Percentiles rank a stretch among this genome's conserved stretches.
phyloP scores from a whole-genome alignment of 2,113 vertebrate species.

The Erythrolamprus reginae region DNA sequence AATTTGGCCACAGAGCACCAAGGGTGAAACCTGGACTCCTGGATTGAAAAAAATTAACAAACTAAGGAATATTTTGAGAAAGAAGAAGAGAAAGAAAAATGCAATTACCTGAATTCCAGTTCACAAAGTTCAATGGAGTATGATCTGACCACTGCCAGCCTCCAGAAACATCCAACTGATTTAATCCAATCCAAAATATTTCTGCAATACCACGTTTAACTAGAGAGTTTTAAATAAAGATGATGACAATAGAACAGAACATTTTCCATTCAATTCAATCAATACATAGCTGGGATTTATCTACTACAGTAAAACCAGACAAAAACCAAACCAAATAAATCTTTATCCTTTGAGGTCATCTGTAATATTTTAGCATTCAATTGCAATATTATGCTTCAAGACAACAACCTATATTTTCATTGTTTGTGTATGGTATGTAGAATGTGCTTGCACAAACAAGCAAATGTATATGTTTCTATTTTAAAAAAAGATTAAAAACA shows the following conservation, averaged over 20 bases:
- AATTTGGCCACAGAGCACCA: not conserved
- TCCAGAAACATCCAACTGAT: constrained; percentile 81
- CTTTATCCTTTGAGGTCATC: not conserved
- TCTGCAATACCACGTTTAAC: constrained; percentile 69
- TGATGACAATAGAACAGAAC: not conserved
- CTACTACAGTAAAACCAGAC: not conserved
- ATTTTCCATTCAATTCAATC: not conserved
- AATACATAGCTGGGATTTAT: not conserved
- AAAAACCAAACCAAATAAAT: not conserved
- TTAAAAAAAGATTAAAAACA: not conserved
- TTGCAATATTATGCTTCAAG: not conserved
- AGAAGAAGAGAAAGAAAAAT: constrained; percentile 18
- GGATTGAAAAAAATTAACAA: not conserved
- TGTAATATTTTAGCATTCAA: not conserved
- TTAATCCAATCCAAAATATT: constrained; percentile 90
- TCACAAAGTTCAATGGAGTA: constrained; percentile 77
- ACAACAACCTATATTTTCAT: not conserved
- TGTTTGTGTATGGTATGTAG: not conserved
- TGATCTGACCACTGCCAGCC: constrained; percentile 98
- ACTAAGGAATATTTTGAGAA: not conserved
- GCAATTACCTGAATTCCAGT: constrained; percentile 81
- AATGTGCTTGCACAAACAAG: not conserved
- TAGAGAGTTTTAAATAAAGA: constrained; percentile 35
- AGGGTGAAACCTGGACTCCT: not conserved
- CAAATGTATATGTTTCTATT: not conserved